phyloP scores from a whole-genome alignment of 2,113 vertebrate species.

The Phaethon lepturus region DNA sequence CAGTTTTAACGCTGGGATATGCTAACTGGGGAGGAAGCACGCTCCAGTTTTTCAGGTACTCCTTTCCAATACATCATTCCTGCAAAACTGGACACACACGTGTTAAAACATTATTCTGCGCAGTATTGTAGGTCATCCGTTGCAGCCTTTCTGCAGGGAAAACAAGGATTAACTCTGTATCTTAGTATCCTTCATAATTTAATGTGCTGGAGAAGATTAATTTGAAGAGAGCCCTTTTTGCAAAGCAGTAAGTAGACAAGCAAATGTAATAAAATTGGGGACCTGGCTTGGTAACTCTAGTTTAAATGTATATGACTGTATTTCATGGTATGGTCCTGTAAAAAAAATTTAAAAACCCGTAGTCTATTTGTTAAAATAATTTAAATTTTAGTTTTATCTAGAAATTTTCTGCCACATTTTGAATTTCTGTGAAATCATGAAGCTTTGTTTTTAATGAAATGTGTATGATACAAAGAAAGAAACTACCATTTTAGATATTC shows the following conservation, averaged over 20 bases:
- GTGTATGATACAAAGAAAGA: background rate
- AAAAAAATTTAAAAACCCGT: fast-evolving
- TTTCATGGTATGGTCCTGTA: background rate
- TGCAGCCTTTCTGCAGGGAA: background rate
- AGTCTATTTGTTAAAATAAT: background rate
- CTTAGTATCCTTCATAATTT: background rate
- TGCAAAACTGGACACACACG: background rate
- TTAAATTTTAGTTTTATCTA: background rate
- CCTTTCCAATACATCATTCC: background rate
- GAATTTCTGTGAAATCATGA: background rate
- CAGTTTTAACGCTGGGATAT: background rate
- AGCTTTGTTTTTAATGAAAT: background rate
- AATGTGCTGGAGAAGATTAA: background rate
- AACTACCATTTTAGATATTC: background rate
- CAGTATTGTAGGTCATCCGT: background rate
- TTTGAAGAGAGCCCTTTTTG: background rate
- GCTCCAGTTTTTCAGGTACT: background rate
- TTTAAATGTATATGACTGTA: background rate
- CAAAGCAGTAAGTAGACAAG: background rate
- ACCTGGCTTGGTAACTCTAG: background rate
- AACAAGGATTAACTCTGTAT: background rate
- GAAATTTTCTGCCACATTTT: background rate
- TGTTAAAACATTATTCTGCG: background rate
- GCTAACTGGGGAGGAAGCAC: background rate
- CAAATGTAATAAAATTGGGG: background rate